Base-by-base conservation (phyloP, 2,113 vertebrate genomes). In the Coptodon bakossiorum region DNA sequence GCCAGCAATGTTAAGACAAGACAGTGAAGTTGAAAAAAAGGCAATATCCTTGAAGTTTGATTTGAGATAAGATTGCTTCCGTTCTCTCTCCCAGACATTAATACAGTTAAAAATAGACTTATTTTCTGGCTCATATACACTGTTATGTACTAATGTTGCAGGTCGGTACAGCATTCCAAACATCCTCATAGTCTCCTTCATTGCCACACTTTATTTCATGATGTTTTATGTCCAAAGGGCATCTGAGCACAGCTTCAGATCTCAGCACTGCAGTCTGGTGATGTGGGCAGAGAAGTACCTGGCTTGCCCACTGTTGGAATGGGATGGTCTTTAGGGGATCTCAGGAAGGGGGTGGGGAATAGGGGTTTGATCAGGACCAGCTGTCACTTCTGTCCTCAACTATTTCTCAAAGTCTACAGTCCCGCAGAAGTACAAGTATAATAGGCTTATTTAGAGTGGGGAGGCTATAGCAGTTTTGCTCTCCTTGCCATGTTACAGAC, bases 331-430 rank as follows among this genome's bases (percentile, higher is more conserved):
- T 93, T 82, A 71, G 96, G 94, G 93, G 82, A 94, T 94, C 73
- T 80, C 88, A 3, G 89, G 90, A 92, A 90, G 88, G 82, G 90
- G 92, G 92, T 36, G 24, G 93, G 94, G 93, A 95, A 93, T 90
- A 89, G 59, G 83, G 89, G 92, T 96, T 96, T 95, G 93, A 96
- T 96, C 95, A 94, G 92, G 90, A 94, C 93, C 95, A 95, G 96
- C 95, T 96, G 95, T 95, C 96, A 92, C 90, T 93, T 90, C 91
- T 88, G 83, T 94, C 88, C 92, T 94, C 92, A 88, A 85, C 81
- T 88, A 29, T 92, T 88, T 92, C 80, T 82, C 81, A 90, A 92
- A 90, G 91, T 66, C 82, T 82, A 82, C 86, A 85, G 91, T 93
- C 81, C 86, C 82, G 80, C 76, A 82, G 53, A 80, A 84, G 80